Evolutionary conservation across 1,140 invertebrate genomes (phyloP), one percentile per base, ranked within the genome.

Genomic region (Drusus annulatus): DNA sequence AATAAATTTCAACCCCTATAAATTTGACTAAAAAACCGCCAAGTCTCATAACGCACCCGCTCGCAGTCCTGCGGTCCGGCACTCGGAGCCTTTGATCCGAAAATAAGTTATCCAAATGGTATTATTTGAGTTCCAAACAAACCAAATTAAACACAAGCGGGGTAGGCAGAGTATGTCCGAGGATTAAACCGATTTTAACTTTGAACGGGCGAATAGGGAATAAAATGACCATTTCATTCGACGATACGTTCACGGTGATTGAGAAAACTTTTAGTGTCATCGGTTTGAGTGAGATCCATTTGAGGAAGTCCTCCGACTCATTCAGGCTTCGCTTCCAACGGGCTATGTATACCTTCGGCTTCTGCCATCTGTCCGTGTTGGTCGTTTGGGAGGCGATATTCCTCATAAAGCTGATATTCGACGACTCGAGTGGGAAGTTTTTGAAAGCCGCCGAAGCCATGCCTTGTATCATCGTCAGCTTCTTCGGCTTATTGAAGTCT

Each of bases 391-490:
- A 81, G 50, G 31, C 31, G 3, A n/a, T 79, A 3, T 73, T 62
- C n/a, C 31, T 69, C 0, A 13, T 50, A 58, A 63, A 36, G 13
- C 23, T 75, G 1, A 68, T 76, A 19, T 13, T 54, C 17, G 76
- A 81, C 21, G 45, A 76, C 2, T 63, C 31, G 3, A 19, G 50
- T 13, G 75, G 75, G 28, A 65, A 36, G 28, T 65, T 69, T 45
- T 36, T 76, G 10, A 63, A 78, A 19, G 71, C 77, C 21, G 76
- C 81, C 10, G 81, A 83, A 77, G 15, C 76, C 8, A 58, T 80
- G 62, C 81, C 81, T 4, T 80, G 78, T 58, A 78, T 78, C 13
- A 65, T 83, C 23, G 56, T 80, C 3, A 83, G 78, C 51, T 17
- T 52, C 5, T 60, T 79, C 13, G 19, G 78, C 15, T 3, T 63